Base-by-base conservation (phyloP, 2,888 invertebrate species). In the Caenorhabditis sulstoni region DNA sequence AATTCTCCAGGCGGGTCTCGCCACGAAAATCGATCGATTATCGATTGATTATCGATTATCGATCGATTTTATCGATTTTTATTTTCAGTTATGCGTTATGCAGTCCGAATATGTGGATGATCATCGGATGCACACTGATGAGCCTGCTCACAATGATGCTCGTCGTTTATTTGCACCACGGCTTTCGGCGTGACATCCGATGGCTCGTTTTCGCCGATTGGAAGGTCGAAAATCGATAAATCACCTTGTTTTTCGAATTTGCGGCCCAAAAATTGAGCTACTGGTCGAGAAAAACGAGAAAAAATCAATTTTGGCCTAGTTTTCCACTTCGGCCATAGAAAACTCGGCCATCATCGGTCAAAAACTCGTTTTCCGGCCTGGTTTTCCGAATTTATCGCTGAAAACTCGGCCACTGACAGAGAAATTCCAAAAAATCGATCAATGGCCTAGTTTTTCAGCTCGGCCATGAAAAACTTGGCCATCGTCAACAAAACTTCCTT, bases 61-160 rank as follows among this genome's bases (percentile, higher is more conserved):
- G 29, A 29, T 29, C 29, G 29, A 29, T 29, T 5, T 53, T 29
- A n/a, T n/a, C n/a, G n/a, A 5, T n/a, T 45, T 52, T 59, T n/a
- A n/a, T n/a, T n/a, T n/a, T 23, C 57, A 71, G 71, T 14, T 71
- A 71, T 35, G 62, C 71, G n/a, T 16, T 71, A 22, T 71, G 71
- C 18, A 71, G 71, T 57, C 62, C 71, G 12, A 71, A 62, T 29
- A 23, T 71, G 14, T 71, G 71, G 71, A 71, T 71, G 71, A 71
- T 71, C 37, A 50, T 71, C 20, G 71, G 45, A n/a, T 71, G 71
- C 37, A 62, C 62, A 39, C 57, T 55, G 23, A 71, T 71, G 71
- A 64, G 57, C 29, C 62, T 71, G 49, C 41, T 71, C 37, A 71
- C 71, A 20, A 55, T 64, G 49, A 23, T 57, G 41, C 39, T 71